Conservation (phyloP, 1,140 invertebrate genomes). For the Augochlora pura region DNA sequence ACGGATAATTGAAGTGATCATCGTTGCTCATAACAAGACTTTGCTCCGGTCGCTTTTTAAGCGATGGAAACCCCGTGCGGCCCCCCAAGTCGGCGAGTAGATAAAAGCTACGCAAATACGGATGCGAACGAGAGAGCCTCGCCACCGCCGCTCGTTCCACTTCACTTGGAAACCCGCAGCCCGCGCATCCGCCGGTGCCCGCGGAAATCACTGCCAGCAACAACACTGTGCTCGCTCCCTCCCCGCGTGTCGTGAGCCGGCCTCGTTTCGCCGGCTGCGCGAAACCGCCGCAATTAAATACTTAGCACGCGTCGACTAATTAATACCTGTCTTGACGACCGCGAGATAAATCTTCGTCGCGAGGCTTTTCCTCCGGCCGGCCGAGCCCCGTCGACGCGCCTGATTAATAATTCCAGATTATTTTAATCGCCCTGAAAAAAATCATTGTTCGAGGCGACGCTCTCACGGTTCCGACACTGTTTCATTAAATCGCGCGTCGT, state of each 20-base stretch:
- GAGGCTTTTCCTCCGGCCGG: no score
- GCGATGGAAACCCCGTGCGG: neutral
- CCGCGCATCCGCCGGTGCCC: neutral
- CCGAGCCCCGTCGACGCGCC: neutral
- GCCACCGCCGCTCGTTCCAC: slow-evolving; percentile 4
- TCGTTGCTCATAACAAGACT: slow-evolving; percentile 42
- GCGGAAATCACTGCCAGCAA: neutral
- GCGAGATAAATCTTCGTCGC: neutral
- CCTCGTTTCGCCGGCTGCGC: neutral
- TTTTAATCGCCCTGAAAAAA: no score
- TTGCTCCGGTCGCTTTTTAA: slow-evolving; percentile 35
- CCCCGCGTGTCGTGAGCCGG: neutral
- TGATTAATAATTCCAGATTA: neutral
- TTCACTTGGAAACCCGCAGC: slow-evolving; percentile 14
- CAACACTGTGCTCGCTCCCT: slow-evolving; percentile 17
- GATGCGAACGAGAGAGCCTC: slow-evolving; percentile 11
- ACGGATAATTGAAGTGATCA: neutral
- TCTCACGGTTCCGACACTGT: no score
- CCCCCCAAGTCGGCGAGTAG: neutral
- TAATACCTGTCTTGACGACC: neutral
- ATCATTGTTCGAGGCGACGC: no score
- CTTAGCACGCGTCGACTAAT: slow-evolving; percentile 3
- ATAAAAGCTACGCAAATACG: slow-evolving; percentile 53
- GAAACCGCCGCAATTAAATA: slow-evolving; percentile 21
- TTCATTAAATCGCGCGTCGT: no score